Percentiles rank a stretch among this genome's conserved stretches.
phyloP scores from a whole-genome alignment of 2,797 vertebrate species.

The Lates japonicus region DNA sequence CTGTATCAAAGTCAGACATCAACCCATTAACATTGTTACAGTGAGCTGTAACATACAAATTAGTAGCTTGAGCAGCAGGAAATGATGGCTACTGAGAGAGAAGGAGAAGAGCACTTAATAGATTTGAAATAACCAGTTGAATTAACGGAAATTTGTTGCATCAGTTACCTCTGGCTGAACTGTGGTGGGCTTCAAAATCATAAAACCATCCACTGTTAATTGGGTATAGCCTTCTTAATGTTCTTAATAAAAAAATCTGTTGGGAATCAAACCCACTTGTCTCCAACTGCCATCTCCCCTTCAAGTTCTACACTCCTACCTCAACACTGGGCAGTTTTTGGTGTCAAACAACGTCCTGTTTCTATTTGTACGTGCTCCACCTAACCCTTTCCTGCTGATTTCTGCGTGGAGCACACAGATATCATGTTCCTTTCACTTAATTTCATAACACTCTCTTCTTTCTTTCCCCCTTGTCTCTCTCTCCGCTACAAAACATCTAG shows the following conservation, averaged over 20 bases:
- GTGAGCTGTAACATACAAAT: background rate
- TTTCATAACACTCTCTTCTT: background rate
- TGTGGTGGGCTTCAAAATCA: background rate
- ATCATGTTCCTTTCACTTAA: background rate
- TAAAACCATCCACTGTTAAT: background rate
- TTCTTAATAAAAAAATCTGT: too few relatives aligned
- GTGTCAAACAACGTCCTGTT: too few relatives aligned
- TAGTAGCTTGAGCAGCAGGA: background rate
- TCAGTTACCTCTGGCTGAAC: conserved; percentile 2
- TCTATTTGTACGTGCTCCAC: too few relatives aligned
- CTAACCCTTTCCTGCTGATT: too few relatives aligned
- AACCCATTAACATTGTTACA: background rate
- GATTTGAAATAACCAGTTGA: background rate
- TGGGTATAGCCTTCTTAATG: too few relatives aligned
- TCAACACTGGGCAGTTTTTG: too few relatives aligned
- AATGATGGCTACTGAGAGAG: too few relatives aligned
- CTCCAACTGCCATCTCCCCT: too few relatives aligned
- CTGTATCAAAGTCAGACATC: too few relatives aligned
- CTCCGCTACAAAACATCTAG: background rate
- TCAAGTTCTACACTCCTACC: too few relatives aligned
- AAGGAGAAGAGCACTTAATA: background rate
- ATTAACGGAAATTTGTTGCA: background rate
- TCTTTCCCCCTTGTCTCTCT: background rate
- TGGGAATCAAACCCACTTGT: too few relatives aligned
- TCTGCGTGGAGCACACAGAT: too few relatives aligned